Evolutionary conservation across 1,140 invertebrate species (phyloP).

Genomic region (Lepidurus packardi): DNA sequence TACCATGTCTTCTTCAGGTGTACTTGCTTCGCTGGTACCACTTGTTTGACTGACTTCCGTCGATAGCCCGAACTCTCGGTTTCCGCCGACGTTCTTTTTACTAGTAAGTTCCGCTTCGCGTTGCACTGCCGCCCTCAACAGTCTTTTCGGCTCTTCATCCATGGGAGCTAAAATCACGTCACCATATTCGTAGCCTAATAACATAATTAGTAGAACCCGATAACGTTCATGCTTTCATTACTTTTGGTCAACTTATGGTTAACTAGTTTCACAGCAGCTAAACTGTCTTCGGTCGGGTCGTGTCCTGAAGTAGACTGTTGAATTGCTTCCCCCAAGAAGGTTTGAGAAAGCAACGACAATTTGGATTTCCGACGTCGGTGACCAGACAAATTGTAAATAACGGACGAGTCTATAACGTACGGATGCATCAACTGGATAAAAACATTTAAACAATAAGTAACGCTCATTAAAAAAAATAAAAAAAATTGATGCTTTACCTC

Average conservation of each 20-base stretch:
- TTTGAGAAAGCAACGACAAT: slow-evolving; percentile 62
- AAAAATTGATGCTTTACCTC: slow-evolving; percentile 51
- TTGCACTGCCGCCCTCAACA: neutral
- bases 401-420: slow-evolving; percentile 88
- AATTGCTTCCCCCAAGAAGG: slow-evolving; percentile 73
- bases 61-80: neutral
- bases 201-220: neutral
- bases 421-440: slow-evolving; percentile 76
- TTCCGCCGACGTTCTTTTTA: neutral
- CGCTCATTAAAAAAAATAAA: too few species aligned
- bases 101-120: neutral
- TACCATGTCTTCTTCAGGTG: neutral
- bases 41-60: neutral
- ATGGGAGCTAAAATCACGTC: neutral
- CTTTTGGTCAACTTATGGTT: slow-evolving; percentile 74
- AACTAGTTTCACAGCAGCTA: slow-evolving; percentile 75
- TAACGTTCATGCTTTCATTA: slow-evolving; percentile 25
- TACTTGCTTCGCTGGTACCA: neutral
- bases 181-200: neutral
- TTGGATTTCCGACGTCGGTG: slow-evolving; percentile 67
- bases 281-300: slow-evolving; percentile 78
- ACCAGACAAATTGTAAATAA: slow-evolving; percentile 83
- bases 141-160: neutral
- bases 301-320: slow-evolving; percentile 68
- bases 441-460: slow-evolving; percentile 29